phyloP scores from a whole-genome alignment of 2,888 invertebrate species.

The Atethmia centrago region DNA sequence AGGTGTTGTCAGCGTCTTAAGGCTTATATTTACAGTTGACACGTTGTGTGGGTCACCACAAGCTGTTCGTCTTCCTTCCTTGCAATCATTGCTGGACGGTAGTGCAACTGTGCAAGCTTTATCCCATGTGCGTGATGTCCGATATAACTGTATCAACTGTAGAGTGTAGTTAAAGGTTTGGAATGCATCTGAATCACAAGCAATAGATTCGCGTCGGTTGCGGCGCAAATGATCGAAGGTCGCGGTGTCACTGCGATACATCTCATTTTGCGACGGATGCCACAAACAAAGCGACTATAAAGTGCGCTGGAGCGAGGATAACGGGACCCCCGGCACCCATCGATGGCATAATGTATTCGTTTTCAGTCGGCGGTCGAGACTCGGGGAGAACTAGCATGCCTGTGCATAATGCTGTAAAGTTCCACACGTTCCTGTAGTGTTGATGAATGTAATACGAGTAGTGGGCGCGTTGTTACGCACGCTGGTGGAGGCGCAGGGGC shows the following conservation, averaged over 20 bases:
- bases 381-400: conserved; percentile 27
- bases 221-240: conserved; percentile 46
- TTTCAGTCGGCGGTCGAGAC: conserved; percentile 46
- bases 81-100: not conserved
- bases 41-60: not conserved
- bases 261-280: conserved; percentile 52
- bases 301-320: conserved; percentile 64
- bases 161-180: not conserved
- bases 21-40: conserved; percentile 13
- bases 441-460: conserved; percentile 26
- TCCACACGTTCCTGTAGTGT: conserved; percentile 7
- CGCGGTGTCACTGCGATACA: conserved; percentile 34
- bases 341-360: conserved; percentile 46
- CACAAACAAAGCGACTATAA: conserved; percentile 66
- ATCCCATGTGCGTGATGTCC: not conserved
- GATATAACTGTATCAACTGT: not conserved
- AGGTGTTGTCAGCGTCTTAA: no score
- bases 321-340: conserved; percentile 56
- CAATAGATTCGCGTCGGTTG: conserved; percentile 4
- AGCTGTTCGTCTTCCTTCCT: not conserved
- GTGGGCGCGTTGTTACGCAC: not conserved
- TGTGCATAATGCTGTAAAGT: not conserved
- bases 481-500: conserved; percentile 8
- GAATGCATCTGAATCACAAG: conserved; percentile 12
- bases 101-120: not conserved